A percentile compares a stretch with the other conserved stretches of the same genome.
These are phyloP conservation scores for Eudorcas thomsonii DNA, from an alignment of 2,113 vertebrate species.

Conservation along the genomic window DNA sequence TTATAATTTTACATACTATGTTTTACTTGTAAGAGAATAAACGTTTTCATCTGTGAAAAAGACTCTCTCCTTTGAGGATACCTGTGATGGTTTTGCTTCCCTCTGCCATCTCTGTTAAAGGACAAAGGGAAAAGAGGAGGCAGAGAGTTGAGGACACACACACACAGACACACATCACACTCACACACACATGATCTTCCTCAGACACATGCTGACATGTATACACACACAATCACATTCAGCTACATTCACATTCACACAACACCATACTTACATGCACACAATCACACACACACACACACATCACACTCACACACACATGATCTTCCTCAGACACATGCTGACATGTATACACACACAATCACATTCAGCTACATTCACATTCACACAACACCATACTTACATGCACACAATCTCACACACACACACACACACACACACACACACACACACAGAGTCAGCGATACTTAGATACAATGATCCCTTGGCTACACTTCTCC, in stretches of 20 bases:
- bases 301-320: no score
- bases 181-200: not conserved
- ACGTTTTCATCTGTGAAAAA: not conserved
- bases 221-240: not conserved
- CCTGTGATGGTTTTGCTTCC: accelerated
- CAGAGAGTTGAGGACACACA: not conserved
- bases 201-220: not conserved
- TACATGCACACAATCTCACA: no score
- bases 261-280: not conserved
- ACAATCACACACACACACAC: no score
- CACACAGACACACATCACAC: not conserved
- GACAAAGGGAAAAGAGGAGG: not conserved
- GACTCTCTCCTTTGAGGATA: not conserved
- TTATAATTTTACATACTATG: not conserved
- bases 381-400: no score
- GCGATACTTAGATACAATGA: not conserved
- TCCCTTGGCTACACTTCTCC: not conserved
- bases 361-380: no score
- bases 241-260: not conserved
- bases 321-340: no score
- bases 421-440: no score
- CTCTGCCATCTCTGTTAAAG: not conserved
- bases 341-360: no score
- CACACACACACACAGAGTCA: not conserved
- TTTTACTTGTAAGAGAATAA: not conserved